Conservation (phyloP, 1,140 invertebrate species). For the Drosophila fuyamai region DNA sequence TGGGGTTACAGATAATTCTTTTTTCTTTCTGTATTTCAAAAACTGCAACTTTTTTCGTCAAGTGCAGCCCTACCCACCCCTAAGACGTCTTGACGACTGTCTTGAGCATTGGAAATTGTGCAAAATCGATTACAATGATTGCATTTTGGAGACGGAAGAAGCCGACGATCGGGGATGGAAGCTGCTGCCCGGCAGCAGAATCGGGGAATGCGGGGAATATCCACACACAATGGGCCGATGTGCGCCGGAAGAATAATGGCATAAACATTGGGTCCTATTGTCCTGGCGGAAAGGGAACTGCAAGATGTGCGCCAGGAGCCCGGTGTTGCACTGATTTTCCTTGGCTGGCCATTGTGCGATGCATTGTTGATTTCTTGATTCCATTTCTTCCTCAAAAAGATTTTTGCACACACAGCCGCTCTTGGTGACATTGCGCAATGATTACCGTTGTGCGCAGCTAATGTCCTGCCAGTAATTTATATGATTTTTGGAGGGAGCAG, state of each 20-base stretch:
- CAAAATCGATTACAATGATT: slow-evolving; percentile 84
- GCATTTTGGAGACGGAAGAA: slow-evolving; percentile 80
- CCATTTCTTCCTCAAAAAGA: slow-evolving; percentile 29
- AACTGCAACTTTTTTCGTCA: not conserved
- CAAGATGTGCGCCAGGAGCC: slow-evolving; percentile 70
- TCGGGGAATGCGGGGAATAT: slow-evolving; percentile 21
- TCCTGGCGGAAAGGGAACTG: slow-evolving; percentile 26
- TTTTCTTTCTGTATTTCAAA: too few species aligned
- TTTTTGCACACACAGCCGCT: slow-evolving; percentile 61
- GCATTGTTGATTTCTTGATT: slow-evolving; percentile 82
- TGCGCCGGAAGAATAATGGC: slow-evolving; percentile 81
- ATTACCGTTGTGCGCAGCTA: slow-evolving; percentile 64
- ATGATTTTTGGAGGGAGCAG: slow-evolving; percentile 52
- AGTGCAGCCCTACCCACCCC: slow-evolving; percentile 53
- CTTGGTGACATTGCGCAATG: slow-evolving; percentile 69
- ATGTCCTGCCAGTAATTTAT: slow-evolving; percentile 74
- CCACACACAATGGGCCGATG: slow-evolving; percentile 57
- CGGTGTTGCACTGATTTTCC: slow-evolving; percentile 73
- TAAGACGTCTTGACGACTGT: slow-evolving; percentile 54
- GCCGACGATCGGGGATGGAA: slow-evolving; percentile 47
- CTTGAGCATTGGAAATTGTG: slow-evolving; percentile 81
- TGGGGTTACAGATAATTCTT: too few species aligned
- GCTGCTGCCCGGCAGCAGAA: slow-evolving; percentile 42
- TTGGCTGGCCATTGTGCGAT: slow-evolving; percentile 50
- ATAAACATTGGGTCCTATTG: slow-evolving; percentile 66